Evolutionary conservation across 2,888 invertebrate genomes (phyloP), one percentile per base, ranked within the genome.

Genomic region (Erebia palarica): DNA sequence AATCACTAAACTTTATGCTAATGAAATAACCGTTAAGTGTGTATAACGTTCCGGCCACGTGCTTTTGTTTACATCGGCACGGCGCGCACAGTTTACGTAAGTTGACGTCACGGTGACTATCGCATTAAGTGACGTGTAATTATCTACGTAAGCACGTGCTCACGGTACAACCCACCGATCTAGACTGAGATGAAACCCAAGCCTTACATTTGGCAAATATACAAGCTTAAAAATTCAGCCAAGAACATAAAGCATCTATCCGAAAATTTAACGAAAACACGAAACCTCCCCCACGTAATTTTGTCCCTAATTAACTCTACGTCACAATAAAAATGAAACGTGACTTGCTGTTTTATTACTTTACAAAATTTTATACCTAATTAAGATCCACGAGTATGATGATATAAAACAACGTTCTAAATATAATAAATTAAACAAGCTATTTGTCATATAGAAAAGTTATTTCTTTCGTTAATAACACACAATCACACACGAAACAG

Each of bases 181-280:
- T 87, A 87, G 86, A 90, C 88, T 91, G 89, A 87, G 83, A 86
- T 85, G 82, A 70, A 67, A 44, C 65, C 65, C 82, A 82, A 81
- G 81, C 82, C 80, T 75, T 81, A 81, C 79, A 80, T 82, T 86
- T 84, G 83, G 84, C 84, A 88, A 88, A 86, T 83, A 83, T 79
- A 80, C 82, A 80, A 83, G 82, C 80, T 85, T 84, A 84, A 86
- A 87, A 87, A 82, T 84, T 84, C 86, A 83, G 84, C 83, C 82
- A 86, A 80, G 81, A 80, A 80, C 82, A 84, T 84, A 85, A 86
- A 85, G 75, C 16, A 60, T 27, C 61, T 69, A 76, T 65, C 64
- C 67, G 67, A 69, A 68, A 72, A 63, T 70, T 65, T 57, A 71
- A 59, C 53, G 59, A 53, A 58, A 72, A 47, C 53, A 47, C 69